Evolutionary conservation across 2,888 invertebrate species (phyloP).

Genomic region (Hydropsyche betteni): DNA sequence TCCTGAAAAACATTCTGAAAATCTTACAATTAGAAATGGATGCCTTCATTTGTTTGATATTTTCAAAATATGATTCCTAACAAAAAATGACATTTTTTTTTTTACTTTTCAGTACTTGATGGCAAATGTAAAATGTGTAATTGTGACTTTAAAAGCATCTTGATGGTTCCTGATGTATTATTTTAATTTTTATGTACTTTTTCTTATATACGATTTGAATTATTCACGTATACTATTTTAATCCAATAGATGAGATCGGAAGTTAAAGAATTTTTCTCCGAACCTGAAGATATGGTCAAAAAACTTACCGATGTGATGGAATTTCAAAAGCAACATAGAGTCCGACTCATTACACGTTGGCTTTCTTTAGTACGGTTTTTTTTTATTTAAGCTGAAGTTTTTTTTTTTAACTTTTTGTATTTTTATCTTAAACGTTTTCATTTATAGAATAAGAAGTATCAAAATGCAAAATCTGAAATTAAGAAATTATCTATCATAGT

Average conservation of each 20-base stretch:
- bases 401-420: not conserved
- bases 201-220: not conserved
- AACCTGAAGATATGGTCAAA: slow-evolving; percentile 64
- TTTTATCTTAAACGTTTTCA: slow-evolving; percentile 12
- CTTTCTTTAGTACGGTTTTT: slow-evolving; percentile 59
- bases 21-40: slow-evolving; percentile 12
- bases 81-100: not conserved
- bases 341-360: slow-evolving; percentile 62
- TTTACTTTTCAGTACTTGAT: slow-evolving; percentile 55
- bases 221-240: not conserved
- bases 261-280: slow-evolving; percentile 65
- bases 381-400: not conserved
- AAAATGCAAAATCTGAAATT: slow-evolving; percentile 59
- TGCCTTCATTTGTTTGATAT: not conserved
- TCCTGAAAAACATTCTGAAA: not conserved
- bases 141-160: slow-evolving; percentile 62
- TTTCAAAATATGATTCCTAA: slow-evolving; percentile 9
- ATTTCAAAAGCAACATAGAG: slow-evolving; percentile 64
- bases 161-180: slow-evolving; percentile 62
- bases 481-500: slow-evolving; percentile 62
- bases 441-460: slow-evolving; percentile 62
- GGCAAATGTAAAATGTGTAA: slow-evolving; percentile 63
- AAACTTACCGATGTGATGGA: slow-evolving; percentile 63
- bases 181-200: slow-evolving; percentile 46
- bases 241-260: slow-evolving; percentile 62